phyloP scores from a whole-genome alignment of 2,888 invertebrate species.

The Harpalus rufipes region DNA sequence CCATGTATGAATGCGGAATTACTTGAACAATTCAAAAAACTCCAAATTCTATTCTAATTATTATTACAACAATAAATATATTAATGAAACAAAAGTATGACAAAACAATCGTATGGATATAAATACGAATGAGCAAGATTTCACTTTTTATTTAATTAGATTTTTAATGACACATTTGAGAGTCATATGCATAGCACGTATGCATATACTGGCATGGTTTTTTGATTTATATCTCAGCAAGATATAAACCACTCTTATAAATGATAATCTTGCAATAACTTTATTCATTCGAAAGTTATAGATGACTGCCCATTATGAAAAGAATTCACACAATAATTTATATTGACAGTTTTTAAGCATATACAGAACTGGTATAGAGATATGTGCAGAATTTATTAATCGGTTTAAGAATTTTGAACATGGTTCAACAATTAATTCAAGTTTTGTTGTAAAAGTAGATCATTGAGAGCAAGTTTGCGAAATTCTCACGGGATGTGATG shows the following conservation, averaged over 20 bases:
- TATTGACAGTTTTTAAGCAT: slow-evolving; percentile 11
- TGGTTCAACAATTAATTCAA: slow-evolving; percentile 17
- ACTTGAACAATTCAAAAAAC: background rate
- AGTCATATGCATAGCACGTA: background rate
- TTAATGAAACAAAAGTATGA: background rate
- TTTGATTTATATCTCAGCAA: slow-evolving; percentile 17
- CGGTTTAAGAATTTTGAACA: background rate
- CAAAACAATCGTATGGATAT: slow-evolving; percentile 5
- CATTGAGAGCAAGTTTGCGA: slow-evolving; percentile 26
- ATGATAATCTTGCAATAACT: background rate
- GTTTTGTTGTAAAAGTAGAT: slow-evolving; percentile 4
- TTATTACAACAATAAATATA: slow-evolving; percentile 4
- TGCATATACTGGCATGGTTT: background rate
- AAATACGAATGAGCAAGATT: background rate
- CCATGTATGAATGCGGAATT: background rate
- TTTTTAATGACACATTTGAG: slow-evolving; percentile 25
- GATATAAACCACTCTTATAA: background rate
- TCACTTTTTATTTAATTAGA: slow-evolving; percentile 11
- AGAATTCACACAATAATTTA: slow-evolving; percentile 10
- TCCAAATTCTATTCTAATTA: slow-evolving; percentile 19
- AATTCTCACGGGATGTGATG: slow-evolving; percentile 22
- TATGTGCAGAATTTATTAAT: slow-evolving; percentile 15
- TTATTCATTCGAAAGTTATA: background rate
- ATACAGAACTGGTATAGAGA: background rate
- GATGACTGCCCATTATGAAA: background rate